Evolutionary conservation across 2,797 vertebrate species (phyloP), one percentile per base, ranked within the genome.

Genomic region (Protonibea diacanthus): DNA sequence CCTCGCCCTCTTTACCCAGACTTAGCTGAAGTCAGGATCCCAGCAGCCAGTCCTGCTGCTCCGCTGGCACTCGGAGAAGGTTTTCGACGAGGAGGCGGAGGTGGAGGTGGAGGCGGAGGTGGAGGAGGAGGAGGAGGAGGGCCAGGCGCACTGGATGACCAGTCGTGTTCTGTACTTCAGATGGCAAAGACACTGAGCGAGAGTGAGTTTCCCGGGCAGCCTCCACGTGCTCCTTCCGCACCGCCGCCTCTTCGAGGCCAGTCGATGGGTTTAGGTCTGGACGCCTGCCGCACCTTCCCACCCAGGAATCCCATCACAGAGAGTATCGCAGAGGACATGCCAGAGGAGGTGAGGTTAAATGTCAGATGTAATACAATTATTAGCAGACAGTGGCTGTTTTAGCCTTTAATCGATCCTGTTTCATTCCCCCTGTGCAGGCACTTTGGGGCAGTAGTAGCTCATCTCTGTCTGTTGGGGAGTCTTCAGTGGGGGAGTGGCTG

Each of bases 141-240:
- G 7, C 25, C 81, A 3, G 90, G 91, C 0, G 92, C 80, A 0
- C 23, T 97, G 70, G 97, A 99, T 0, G 98, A 99, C 84, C 97
- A 97, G 51, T 99, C 98, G 0, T 99, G 97, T 86, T 99, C 97
- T 0, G 98, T 98, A 78, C 96, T 99, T 29, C 98, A 99, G 93
- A 97, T 99, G 96, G 98, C 98, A 81, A 98, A 97, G 92, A 97
- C 97, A 0, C 92, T 99, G 88, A 99, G 97, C 5, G 98, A 99
- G 88, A 97, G 96, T 62, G 98, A 99, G 88, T 98, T 97, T 27
- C 45, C 91, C 3, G 86, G 82, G 42, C 94, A 93, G 75, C 89
- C 93, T 57, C 76, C 91, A 62, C 94, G 86, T 0, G 91, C 92
- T 71, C 93, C 93, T 15, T 94, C 94, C 0, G 92, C 94, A 0